Evolutionary conservation across 2,888 invertebrate genomes (phyloP), one percentile per base, ranked within the genome.

Genomic region (Esperia sulphurella): DNA sequence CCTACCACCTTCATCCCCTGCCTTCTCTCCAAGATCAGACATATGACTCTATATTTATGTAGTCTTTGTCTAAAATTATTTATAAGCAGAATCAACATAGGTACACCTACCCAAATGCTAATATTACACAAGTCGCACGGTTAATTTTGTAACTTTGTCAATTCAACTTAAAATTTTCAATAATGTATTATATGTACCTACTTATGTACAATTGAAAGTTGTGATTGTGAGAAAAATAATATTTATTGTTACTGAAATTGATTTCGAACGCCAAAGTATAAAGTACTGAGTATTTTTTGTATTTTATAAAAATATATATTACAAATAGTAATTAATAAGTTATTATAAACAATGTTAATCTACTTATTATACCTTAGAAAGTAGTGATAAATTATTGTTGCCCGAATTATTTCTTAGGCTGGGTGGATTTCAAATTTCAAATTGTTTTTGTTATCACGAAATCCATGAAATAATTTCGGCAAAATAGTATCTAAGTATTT

Each of bases 381-480:
- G 21, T 21, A 21, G 12, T 52, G 46, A 35, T 0, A 8, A 31
- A 42, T 8, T 12, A 45, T 21, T 45, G 61, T 69, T 72, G 78
- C 72, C 71, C 68, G 71, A 66, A 50, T 73, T 68, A 74, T 79
- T 81, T 78, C 73, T 46, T 59, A 67, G 86, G 86, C 87, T 87
- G 88, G 83, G 79, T 78, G 82, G 81, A 65, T 81, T 80, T 64
- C 49, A 50, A 43, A 45, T 39, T 49, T 44, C 50, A 28, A 41
- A 42, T 41, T 41, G 30, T 37, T 46, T 37, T 43, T 54, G 44
- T 48, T 45, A 51, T 53, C 47, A 43, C 47, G 53, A 61, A 68
- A 77, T 79, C 75, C 76, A 76, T 61, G 71, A 71, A 75, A 76
- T 79, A 65, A 58, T 65, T 73, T 75, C 77, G 75, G 74, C 72